phyloP scores from a whole-genome alignment of 64 coral and sea anemone genomes.

The Montipora sp. region DNA sequence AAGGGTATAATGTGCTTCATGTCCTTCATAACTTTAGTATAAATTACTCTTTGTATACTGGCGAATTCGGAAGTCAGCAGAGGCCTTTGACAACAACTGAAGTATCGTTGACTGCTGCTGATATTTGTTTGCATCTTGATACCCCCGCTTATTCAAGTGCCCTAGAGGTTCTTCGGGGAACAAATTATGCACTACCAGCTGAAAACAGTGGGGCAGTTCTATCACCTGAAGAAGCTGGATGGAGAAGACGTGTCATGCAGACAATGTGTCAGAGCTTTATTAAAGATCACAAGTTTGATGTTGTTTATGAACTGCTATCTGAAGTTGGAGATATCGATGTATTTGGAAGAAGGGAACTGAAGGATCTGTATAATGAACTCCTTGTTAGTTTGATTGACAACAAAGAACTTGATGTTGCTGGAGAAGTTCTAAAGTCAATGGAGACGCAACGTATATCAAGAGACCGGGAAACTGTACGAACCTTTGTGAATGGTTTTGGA shows the following conservation, averaged over 20 bases:
- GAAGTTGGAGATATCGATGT: constrained; percentile 53
- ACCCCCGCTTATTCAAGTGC: constrained; percentile 41
- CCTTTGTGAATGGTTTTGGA: constrained; percentile 47
- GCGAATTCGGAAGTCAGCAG: constrained; percentile 10
- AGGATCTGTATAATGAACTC: constrained; percentile 53
- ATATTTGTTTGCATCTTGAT: constrained; percentile 55
- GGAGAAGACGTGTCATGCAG: constrained; percentile 25
- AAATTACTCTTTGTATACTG: constrained; percentile 60
- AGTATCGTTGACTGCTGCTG: constrained; percentile 57
- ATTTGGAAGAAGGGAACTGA: constrained; percentile 29
- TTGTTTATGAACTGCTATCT: constrained; percentile 46
- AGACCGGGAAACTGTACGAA: constrained; percentile 42
- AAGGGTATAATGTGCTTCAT: constrained; percentile 55
- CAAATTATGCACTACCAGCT: constrained; percentile 46
- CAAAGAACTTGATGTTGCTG: constrained; percentile 28
- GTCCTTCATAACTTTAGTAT: constrained; percentile 56
- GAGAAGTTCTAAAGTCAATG: constrained; percentile 34
- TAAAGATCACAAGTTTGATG: neutral
- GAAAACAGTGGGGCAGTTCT: neutral
- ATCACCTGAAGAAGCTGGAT: constrained; percentile 25
- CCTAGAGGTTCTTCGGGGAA: constrained; percentile 59
- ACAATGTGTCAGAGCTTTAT: constrained; percentile 36
- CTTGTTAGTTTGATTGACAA: constrained; percentile 21
- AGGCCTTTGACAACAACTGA: neutral
- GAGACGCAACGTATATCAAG: constrained; percentile 27